A percentile compares a stretch with the other conserved stretches of the same genome.
Conservation (phyloP, 2,113 vertebrate genomes). For the Sclerurus mexicanus region DNA sequence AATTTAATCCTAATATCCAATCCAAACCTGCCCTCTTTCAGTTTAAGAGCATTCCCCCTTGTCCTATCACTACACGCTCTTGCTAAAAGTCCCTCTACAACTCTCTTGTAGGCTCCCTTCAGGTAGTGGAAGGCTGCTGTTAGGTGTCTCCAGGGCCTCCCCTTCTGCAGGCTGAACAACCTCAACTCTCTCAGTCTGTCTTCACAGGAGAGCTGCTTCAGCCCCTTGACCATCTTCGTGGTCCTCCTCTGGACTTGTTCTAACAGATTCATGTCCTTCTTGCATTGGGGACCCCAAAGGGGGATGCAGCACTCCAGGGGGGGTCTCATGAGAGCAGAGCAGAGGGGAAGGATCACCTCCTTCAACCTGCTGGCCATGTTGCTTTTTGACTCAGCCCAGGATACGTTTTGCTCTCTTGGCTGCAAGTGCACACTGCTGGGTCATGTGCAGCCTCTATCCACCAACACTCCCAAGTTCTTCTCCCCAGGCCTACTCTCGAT, state of each 20-base stretch:
- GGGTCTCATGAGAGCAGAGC: neutral
- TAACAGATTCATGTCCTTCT: neutral
- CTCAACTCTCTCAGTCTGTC: neutral
- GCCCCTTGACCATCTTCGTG: too few relatives aligned
- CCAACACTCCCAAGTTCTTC: neutral
- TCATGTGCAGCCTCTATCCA: neutral
- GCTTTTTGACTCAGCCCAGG: neutral
- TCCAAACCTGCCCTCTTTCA: neutral
- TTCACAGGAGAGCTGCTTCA: neutral
- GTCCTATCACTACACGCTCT: neutral
- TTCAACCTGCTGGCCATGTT: rapidly evolving
- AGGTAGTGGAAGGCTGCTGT: neutral
- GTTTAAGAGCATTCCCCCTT: neutral
- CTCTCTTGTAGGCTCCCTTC: neutral
- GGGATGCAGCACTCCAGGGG: neutral
- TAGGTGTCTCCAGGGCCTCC: neutral
- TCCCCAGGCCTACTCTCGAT: neutral
- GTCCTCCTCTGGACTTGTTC: neutral
- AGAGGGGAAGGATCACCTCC: neutral
- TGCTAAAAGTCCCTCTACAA: neutral
- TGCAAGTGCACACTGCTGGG: neutral
- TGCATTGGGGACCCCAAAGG: neutral
- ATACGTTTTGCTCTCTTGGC: neutral
- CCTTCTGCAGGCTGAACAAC: neutral
- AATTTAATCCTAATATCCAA: neutral